Evolutionary conservation across 2,113 vertebrate species (phyloP).

Genomic region (Podocnemis expansa): DNA sequence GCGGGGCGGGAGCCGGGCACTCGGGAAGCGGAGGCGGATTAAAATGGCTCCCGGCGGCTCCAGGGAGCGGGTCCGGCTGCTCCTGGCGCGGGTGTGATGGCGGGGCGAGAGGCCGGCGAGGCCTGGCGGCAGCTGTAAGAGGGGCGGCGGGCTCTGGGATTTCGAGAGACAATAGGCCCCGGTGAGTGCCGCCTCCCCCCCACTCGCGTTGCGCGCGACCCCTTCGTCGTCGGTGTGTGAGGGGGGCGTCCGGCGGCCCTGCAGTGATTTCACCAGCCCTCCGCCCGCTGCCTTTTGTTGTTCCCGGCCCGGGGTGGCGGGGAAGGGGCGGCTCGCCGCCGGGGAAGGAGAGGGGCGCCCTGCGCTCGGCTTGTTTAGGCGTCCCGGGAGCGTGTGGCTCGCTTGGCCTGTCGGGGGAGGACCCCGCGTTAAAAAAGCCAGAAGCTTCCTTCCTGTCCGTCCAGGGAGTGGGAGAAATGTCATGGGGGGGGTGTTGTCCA

Average conservation of each 20-base stretch:
- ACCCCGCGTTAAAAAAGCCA: no score
- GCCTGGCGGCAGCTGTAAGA: neutral
- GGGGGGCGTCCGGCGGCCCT: neutral
- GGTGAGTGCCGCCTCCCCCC: neutral
- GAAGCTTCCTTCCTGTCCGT: neutral
- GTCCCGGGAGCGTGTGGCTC: neutral
- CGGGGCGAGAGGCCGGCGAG: conserved; percentile 15
- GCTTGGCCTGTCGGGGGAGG: neutral
- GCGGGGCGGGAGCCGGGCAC: neutral
- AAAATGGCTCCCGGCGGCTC: conserved; percentile 77
- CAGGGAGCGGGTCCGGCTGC: conserved; percentile 13
- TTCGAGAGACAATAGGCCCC: neutral
- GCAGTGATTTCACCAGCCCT: neutral
- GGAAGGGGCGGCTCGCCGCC: no score
- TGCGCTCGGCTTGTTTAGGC: no score
- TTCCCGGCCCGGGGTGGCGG: neutral
- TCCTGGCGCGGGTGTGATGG: conserved; percentile 64
- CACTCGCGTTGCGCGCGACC: no score
- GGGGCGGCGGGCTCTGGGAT: neutral
- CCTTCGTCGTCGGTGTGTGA: no score
- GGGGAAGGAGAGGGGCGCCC: no score
- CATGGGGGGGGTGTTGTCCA: neutral
- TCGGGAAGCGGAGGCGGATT: conserved; percentile 66
- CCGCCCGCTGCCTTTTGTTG: neutral
- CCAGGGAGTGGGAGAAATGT: neutral